These are phyloP conservation scores for Calidris pugnax DNA, from an alignment of 2,113 vertebrate genomes.

Conservation along the genomic window DNA sequence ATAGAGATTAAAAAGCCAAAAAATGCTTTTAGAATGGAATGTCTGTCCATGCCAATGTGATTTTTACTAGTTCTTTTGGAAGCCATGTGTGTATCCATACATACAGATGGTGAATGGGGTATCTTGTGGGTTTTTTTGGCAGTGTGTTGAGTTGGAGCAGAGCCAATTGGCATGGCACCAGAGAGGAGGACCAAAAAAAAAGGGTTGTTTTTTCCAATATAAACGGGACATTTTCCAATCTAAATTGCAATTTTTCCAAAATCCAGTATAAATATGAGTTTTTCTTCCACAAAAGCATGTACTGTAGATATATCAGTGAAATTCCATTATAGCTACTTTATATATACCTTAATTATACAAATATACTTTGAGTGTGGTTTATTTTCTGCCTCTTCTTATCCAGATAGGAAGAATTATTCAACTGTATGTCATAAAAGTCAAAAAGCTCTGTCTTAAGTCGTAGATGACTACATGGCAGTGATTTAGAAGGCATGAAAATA, in stretches of 20 bases:
- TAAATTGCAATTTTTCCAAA: neutral
- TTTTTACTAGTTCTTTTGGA: neutral
- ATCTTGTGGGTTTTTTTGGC: neutral
- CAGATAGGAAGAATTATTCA: neutral
- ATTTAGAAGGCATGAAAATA: neutral
- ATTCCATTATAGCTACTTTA: neutral
- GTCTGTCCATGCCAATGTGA: neutral
- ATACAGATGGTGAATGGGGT: neutral
- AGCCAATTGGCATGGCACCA: neutral
- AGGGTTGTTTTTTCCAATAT: neutral
- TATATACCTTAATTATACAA: neutral
- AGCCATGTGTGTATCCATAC: neutral
- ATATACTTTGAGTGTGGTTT: neutral
- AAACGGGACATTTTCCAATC: neutral
- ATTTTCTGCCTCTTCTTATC: neutral
- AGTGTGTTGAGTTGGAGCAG: neutral
- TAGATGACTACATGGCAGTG: accelerated
- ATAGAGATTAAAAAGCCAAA: neutral
- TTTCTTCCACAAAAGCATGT: neutral
- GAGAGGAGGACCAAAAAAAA: neutral
- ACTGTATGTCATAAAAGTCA: neutral
- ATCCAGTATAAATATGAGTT: neutral
- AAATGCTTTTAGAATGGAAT: neutral
- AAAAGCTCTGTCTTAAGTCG: neutral
- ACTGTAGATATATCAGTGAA: neutral